Base-by-base conservation (phyloP, 64 coral and sea anemone genomes). In the Astreopora myriophthalma region DNA sequence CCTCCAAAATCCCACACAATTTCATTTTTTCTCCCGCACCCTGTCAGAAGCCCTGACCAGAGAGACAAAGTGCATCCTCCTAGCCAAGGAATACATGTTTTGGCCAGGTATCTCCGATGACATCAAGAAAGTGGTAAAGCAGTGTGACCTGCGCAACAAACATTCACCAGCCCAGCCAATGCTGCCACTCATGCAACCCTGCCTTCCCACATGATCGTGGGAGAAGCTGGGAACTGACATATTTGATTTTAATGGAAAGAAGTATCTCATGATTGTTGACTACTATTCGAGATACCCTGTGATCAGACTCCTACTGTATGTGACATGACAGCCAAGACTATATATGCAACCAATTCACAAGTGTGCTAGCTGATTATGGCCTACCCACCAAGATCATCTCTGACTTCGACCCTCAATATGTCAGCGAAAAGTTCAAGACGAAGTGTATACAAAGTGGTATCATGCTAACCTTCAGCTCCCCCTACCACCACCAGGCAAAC, bases 401-500 rank as follows among this genome's bases (percentile, higher is more conserved):
- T 28, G n/a, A 67, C 25, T 67, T 67, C 24, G 64, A 10, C 8
- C 5, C n/a, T 6, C 64, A 27, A 22, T 0, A 20, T 20, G 25
- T 67, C 25, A 67, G 27, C 0, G 26, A 71, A 29, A 71, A 9
- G 37, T 95, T 95, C 33, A 57, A 58, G 24, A 77, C 32, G 23
- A 88, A 83, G 48, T 88, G 84, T 25, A 42, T 92, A 88, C 42
- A 85, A 46, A 84, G 74, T 36, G 32, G 61, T 51, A 96, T 96
- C 29, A 89, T 65, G 26, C 38, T 95, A 48, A 6, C 28, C 3
- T 90, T 91, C 31, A 95, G 93, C 62, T 91, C 82, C 25, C 88
- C 88, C 17, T 90, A 91, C 26, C 80, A 90, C 83, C 94, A 95
- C 46, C 94, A 95, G 26, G 58, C 88, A 42, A 95, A 91, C 60